These are phyloP conservation scores for rabbit (Oryctolagus cuniculus) DNA, from an alignment of 2,113 vertebrate species.

Conservation along the genomic window mOryCun1.1 NC_091434.1:48666501-48667000, in stretches of 20 bases:
- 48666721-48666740: background rate
- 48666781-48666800: background rate
- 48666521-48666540: constrained; percentile 15
- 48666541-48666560: constrained; percentile 17
- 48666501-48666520: constrained; percentile 57
- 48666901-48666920: constrained; percentile 33
- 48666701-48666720: constrained; percentile 31
- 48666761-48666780: background rate
- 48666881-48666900: background rate
- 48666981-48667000: constrained; percentile 18
- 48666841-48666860: background rate
- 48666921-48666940: background rate
- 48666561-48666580: background rate
- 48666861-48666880: background rate
- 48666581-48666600: constrained; percentile 22
- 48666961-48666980: background rate
- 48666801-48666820: background rate
- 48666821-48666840: background rate
- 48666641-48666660: constrained; percentile 42
- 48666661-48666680: constrained; percentile 15
- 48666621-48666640: constrained; percentile 35
- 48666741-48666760: background rate
- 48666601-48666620: constrained; percentile 48
- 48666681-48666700: constrained; percentile 47
- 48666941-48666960: background rate